Evolutionary conservation across 2,797 vertebrate genomes (phyloP).

Genomic region (Sardinella longiceps): DNA sequence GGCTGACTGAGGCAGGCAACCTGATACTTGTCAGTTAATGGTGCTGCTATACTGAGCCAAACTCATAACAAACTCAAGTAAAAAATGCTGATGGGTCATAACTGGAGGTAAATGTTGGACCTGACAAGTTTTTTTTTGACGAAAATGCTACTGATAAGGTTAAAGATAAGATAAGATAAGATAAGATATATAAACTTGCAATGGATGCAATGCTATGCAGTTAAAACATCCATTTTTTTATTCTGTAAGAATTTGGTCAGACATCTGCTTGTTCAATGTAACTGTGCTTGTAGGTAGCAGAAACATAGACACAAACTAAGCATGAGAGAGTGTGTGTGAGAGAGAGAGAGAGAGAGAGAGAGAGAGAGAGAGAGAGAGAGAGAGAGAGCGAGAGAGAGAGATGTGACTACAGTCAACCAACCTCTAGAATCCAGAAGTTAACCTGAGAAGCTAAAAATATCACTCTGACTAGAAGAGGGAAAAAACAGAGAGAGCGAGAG

Average conservation of each 20-base stretch:
- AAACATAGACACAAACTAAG: neutral
- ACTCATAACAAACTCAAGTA: neutral
- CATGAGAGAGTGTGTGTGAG: constrained; percentile 27
- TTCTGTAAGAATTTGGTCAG: too few relatives aligned
- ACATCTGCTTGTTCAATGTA: neutral
- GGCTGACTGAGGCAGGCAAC: neutral
- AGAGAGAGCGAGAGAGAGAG: neutral
- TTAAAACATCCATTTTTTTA: too few relatives aligned
- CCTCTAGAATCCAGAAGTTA: constrained; percentile 20
- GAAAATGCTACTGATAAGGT: neutral
- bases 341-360: neutral
- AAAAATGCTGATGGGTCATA: neutral
- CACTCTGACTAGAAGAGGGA: neutral
- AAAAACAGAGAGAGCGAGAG: neutral
- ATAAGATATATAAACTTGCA: too few relatives aligned
- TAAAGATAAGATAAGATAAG: too few relatives aligned
- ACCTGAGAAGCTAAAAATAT: constrained; percentile 6
- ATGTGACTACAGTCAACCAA: neutral
- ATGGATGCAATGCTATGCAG: too few relatives aligned
- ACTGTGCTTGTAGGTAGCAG: too few relatives aligned
- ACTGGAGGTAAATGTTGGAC: neutral
- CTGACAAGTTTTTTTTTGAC: neutral
- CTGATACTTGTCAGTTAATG: neutral
- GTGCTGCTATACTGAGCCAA: neutral
- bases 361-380: constrained; percentile 5